A percentile compares a stretch with the other conserved stretches of the same genome.
Conservation (phyloP, 2,888 invertebrate species). For the Allolobophora icterica region DNA sequence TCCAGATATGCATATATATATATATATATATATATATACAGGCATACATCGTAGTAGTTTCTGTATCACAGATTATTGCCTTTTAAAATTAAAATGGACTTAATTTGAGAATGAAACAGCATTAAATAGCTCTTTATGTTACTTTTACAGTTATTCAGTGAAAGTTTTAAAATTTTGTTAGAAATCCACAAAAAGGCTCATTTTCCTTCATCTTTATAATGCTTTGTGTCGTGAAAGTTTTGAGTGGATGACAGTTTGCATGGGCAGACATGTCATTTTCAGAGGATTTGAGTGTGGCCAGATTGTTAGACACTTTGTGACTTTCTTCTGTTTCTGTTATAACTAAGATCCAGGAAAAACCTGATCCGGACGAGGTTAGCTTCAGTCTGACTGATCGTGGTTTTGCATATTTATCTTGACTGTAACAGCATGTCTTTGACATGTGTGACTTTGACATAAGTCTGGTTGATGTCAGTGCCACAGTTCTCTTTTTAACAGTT, state of each 20-base stretch:
- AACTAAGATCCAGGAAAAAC: constrained; percentile 25
- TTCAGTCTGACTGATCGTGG: constrained; percentile 12
- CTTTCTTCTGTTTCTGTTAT: constrained; percentile 20
- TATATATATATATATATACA: background rate
- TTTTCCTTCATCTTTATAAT: background rate
- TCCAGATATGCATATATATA: background rate
- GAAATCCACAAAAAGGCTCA: background rate
- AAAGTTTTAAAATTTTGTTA: background rate
- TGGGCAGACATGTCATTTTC: too few relatives aligned
- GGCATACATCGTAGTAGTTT: background rate
- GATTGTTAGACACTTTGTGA: background rate
- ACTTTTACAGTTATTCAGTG: background rate
- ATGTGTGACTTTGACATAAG: constrained; percentile 9
- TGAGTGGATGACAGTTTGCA: background rate
- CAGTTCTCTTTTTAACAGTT: background rate
- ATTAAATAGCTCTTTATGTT: background rate
- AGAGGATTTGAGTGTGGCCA: background rate
- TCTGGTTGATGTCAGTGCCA: constrained; percentile 1
- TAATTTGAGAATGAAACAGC: too few relatives aligned
- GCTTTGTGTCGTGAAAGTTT: background rate
- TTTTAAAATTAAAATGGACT: background rate
- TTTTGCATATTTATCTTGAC: background rate
- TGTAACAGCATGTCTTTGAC: background rate
- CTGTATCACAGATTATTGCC: background rate
- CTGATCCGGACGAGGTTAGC: constrained; percentile 24